Base-by-base conservation (phyloP, 2,888 invertebrate species). In the Ptychoptera contaminata region DNA sequence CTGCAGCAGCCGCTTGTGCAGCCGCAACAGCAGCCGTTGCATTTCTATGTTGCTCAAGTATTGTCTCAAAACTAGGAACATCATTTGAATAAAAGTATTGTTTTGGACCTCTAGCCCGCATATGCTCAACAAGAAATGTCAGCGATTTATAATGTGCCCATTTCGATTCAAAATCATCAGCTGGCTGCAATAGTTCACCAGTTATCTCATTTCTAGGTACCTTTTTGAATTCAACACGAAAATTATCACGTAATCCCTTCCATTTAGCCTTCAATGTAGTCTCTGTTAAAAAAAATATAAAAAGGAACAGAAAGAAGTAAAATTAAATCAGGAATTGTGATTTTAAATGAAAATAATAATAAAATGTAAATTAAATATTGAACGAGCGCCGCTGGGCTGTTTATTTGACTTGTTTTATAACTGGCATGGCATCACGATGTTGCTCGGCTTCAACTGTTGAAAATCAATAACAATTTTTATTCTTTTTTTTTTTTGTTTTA, bases 181-280 rank as follows among this genome's bases (percentile, higher is more conserved):
- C 64, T 44, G 61, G 59, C 31, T 64, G 57, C 43, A 63, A 46
- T 50, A 64, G 59, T 16, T 65, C 63, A 8, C 65, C 65, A 45
- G 58, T 56, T 16, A 30, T 15, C 44, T 62, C 63, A 3, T 57
- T 48, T 31, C 52, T 56, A 41, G 65, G 65, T 53, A 65, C 65
- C 39, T 65, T 59, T 49, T 65, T 65, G 47, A 63, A 65, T 54
- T 65, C 65, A 2, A 65, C 65, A 34, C 65, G 58, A 54, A 65
- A 65, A 55, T 65, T 65, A 50, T 65, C 65, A 39, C 65, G 57
- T 46, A 65, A 51, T n/a, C 65, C 65, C 50, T 65, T 65, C 65
- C 65, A 65, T 52, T 65, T 65, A 40, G 64, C 62, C 53, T 65
- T 65, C 37, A 65, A 55, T 29, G 61, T 61, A 46, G 61, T 60